Percentiles rank a stretch among this genome's conserved stretches.
Evolutionary conservation across 2,888 invertebrate species (phyloP).

Genomic region (Mythimna albipuncta): DNA sequence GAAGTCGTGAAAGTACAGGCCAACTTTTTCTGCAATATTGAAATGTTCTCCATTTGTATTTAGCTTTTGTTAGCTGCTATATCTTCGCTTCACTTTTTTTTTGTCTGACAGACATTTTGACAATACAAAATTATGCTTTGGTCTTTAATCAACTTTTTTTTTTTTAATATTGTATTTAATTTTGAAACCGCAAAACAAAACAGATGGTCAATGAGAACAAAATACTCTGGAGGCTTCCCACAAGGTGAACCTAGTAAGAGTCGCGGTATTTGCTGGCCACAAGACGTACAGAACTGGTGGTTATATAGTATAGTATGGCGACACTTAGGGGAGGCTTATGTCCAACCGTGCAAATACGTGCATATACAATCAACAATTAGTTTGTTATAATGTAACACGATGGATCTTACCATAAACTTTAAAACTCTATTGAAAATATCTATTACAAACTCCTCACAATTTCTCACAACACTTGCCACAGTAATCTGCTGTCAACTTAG

Average conservation of each 20-base stretch:
- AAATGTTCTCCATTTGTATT: not conserved
- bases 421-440: conserved; percentile 40
- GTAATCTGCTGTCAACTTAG: conserved; percentile 45
- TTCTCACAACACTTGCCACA: conserved; percentile 40
- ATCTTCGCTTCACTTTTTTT: not conserved
- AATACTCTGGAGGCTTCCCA: too few relatives aligned
- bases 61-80: not conserved
- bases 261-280: too few relatives aligned
- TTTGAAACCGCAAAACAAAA: too few relatives aligned
- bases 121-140: too few relatives aligned
- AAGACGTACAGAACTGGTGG: too few relatives aligned
- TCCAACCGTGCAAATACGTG: too few relatives aligned
- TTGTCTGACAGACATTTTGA: too few relatives aligned
- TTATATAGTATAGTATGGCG: too few relatives aligned
- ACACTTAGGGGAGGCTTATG: too few relatives aligned
- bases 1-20: not conserved
- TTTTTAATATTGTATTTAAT: too few relatives aligned
- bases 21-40: not conserved
- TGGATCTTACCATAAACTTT: not conserved
- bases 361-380: not conserved
- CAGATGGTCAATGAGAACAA: too few relatives aligned
- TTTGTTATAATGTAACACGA: not conserved
- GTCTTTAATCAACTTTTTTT: not conserved
- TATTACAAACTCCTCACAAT: conserved; percentile 36
- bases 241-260: too few relatives aligned